Evolutionary conservation across 2,888 invertebrate species (phyloP).

Genomic region (Meiosimyza platycephala): DNA sequence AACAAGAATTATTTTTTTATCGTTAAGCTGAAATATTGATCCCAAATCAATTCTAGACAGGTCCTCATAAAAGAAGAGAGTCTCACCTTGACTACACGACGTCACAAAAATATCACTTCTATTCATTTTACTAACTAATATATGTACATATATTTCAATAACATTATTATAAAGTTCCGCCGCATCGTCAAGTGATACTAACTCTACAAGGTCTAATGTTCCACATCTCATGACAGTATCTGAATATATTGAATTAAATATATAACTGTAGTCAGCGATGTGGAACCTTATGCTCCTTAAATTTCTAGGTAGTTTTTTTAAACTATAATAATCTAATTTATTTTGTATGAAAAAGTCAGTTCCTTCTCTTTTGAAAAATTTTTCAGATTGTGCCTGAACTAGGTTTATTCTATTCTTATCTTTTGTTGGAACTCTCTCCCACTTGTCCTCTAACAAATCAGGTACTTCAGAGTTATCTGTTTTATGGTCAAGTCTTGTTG

Average conservation of each 20-base stretch:
- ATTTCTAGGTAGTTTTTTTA: not conserved
- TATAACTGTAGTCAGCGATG: not conserved
- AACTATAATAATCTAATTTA: too few relatives aligned
- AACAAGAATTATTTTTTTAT: too few relatives aligned
- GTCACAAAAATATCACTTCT: too few relatives aligned
- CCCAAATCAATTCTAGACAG: too few relatives aligned
- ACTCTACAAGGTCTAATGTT: not conserved
- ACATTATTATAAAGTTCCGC: not conserved
- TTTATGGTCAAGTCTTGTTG: not conserved
- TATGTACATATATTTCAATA: slow-evolving; percentile 1
- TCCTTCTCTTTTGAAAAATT: too few relatives aligned
- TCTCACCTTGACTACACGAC: too few relatives aligned
- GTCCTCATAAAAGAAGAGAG: too few relatives aligned
- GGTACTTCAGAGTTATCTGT: not conserved
- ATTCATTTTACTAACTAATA: too few relatives aligned
- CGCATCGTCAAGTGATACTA: not conserved
- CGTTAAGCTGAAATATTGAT: too few relatives aligned
- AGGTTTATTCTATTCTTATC: slow-evolving; percentile 3
- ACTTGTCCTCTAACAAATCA: not conserved
- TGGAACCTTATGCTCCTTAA: not conserved
- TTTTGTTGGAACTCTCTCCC: not conserved
- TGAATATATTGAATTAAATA: not conserved
- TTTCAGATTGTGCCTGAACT: too few relatives aligned
- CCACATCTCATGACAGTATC: slow-evolving; percentile 3
- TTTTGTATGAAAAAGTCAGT: too few relatives aligned